Conservation (phyloP, 2,797 vertebrate species). For the Cryptoprocta ferox region DNA sequence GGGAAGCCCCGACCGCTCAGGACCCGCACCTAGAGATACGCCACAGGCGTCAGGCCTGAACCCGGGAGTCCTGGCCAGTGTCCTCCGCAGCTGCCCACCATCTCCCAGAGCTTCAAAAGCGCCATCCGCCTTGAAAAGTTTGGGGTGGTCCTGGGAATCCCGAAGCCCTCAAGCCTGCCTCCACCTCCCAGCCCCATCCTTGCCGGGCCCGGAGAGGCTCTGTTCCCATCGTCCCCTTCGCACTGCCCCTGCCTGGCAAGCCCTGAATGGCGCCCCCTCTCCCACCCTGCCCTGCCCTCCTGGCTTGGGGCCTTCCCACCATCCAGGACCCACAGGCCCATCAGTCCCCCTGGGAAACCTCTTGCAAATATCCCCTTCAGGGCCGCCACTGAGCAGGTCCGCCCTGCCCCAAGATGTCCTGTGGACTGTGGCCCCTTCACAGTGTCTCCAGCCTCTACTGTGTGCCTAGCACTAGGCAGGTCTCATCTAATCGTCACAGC, state of each 20-base stretch:
- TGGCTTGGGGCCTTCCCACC: not conserved
- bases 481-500: not conserved
- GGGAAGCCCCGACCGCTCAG: not conserved
- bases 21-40: not conserved
- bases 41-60: not conserved
- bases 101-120: not conserved
- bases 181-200: not conserved
- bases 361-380: not conserved
- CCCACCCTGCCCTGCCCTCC: not conserved
- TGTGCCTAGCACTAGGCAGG: not conserved
- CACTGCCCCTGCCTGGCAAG: not conserved
- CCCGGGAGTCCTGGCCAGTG: not conserved
- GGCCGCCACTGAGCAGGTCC: not conserved
- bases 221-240: not conserved
- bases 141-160: not conserved
- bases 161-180: not conserved
- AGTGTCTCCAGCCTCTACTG: not conserved
- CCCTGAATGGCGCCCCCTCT: not conserved
- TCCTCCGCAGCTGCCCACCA: not conserved
- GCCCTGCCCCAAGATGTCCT: too few species aligned
- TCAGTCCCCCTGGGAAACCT: not conserved
- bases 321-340: too few species aligned
- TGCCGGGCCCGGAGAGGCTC: not conserved
- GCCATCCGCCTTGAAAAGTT: not conserved
- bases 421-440: not conserved